These are phyloP conservation scores for Dastarcus helophoroides DNA, from an alignment of 2,888 invertebrate species.

Conservation along the genomic window DNA sequence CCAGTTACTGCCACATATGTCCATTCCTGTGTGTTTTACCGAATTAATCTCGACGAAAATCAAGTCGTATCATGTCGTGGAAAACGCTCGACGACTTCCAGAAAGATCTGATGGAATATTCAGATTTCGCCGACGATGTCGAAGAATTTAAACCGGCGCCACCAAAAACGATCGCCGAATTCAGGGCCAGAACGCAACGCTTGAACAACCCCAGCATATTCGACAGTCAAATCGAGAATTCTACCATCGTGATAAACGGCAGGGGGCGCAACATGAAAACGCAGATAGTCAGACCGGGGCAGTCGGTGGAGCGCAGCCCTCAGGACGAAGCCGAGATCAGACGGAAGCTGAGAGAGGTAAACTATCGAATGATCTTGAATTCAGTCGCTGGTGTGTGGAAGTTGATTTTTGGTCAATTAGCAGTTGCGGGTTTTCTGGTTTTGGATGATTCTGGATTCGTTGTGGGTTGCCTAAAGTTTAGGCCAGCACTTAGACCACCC, in stretches of 20 bases:
- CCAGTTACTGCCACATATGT: too few relatives aligned
- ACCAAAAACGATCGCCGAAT: slow-evolving; percentile 8
- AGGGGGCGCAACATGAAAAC: background rate
- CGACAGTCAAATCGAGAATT: background rate
- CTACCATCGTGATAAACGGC: background rate
- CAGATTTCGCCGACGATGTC: background rate
- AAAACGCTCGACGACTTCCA: background rate
- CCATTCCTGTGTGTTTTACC: too few relatives aligned
- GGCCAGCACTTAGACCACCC: too few relatives aligned
- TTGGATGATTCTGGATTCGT: too few relatives aligned
- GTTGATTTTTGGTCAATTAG: too few relatives aligned
- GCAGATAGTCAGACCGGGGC: background rate
- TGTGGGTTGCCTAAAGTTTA: too few relatives aligned
- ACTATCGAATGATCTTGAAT: too few relatives aligned
- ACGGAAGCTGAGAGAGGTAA: slow-evolving; percentile 1
- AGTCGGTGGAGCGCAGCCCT: background rate
- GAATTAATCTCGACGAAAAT: too few relatives aligned
- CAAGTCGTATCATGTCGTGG: too few relatives aligned
- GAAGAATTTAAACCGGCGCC: slow-evolving; percentile 6
- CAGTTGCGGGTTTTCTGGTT: too few relatives aligned
- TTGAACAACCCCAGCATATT: slow-evolving; percentile 7
- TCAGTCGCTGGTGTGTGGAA: too few relatives aligned
- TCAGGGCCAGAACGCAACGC: slow-evolving; percentile 5
- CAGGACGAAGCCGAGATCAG: background rate
- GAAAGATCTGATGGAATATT: slow-evolving; percentile 1